A percentile compares a stretch with the other conserved stretches of the same genome.
phyloP scores from a whole-genome alignment of 2,797 vertebrate species.

The Crocodylus rhombifer region DNA sequence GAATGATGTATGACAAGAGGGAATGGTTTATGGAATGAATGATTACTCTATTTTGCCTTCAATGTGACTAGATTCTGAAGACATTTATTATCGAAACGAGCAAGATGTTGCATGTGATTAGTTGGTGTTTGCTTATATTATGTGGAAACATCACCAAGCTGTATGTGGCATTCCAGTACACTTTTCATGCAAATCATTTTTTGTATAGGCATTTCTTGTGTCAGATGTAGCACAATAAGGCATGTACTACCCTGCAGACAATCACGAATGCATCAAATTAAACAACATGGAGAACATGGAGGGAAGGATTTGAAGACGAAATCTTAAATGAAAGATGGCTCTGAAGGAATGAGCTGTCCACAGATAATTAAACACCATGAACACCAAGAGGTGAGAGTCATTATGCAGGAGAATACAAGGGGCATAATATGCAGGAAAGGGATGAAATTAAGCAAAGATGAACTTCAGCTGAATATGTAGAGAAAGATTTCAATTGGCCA shows the following conservation, averaged over 20 bases:
- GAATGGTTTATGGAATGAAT: neutral
- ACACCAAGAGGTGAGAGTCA: neutral
- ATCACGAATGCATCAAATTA: rapidly evolving
- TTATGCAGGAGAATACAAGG: neutral
- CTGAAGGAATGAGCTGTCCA: neutral
- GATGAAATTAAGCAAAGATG: neutral
- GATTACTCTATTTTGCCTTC: neutral
- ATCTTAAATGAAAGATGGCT: neutral
- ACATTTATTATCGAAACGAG: neutral
- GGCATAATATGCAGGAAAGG: neutral
- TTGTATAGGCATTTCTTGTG: neutral
- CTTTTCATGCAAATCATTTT: neutral
- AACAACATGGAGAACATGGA: neutral
- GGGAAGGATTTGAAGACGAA: neutral
- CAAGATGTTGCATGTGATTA: neutral
- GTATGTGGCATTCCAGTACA: rapidly evolving
- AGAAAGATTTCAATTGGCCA: neutral
- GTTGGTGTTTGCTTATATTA: neutral
- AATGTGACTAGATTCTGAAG: neutral
- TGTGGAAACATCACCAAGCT: neutral
- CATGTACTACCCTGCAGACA: neutral
- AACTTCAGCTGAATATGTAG: neutral
- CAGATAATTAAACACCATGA: neutral
- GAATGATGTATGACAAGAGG: neutral
- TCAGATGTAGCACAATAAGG: rapidly evolving